Percentiles rank a stretch among this genome's conserved stretches.
These are phyloP conservation scores for Pogoniulus pusillus DNA, from an alignment of 2,797 vertebrate species.

Conservation along the genomic window DNA sequence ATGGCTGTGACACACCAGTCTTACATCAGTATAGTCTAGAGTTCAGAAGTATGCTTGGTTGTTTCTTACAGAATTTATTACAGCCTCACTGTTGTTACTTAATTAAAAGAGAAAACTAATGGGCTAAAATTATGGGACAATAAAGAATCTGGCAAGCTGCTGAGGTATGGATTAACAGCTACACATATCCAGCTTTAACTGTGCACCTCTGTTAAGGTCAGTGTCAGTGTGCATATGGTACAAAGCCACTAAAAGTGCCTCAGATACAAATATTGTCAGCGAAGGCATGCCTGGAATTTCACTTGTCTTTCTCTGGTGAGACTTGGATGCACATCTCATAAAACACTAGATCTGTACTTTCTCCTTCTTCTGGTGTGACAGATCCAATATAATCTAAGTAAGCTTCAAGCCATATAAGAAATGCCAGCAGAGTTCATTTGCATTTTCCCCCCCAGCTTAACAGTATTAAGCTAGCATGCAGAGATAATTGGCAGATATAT, in stretches of 20 bases:
- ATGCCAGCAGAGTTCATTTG: not conserved
- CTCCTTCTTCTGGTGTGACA: not conserved
- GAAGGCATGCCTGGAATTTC: not conserved
- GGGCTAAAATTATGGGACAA: conserved; percentile 15
- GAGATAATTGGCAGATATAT: not conserved
- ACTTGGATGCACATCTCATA: not conserved
- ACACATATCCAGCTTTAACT: conserved; percentile 15
- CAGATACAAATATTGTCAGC: not conserved
- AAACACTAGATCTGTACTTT: not conserved
- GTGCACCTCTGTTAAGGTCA: conserved; percentile 8
- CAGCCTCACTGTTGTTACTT: conserved; percentile 43
- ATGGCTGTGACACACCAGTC: not conserved
- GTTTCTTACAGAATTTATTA: conserved; percentile 24
- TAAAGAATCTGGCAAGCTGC: conserved; percentile 30
- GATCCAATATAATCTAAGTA: not conserved
- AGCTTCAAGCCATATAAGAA: not conserved
- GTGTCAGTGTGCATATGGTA: not conserved
- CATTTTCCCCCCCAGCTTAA: not conserved
- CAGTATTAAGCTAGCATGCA: not conserved
- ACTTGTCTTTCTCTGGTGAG: not conserved
- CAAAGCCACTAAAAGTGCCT: not conserved
- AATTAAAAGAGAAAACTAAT: conserved; percentile 42
- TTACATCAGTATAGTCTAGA: conserved; percentile 17
- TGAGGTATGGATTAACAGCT: conserved; percentile 29
- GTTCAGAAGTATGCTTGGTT: not conserved